Base-by-base conservation (phyloP, 2,113 vertebrate genomes). In the Crotalus viridis region DNA sequence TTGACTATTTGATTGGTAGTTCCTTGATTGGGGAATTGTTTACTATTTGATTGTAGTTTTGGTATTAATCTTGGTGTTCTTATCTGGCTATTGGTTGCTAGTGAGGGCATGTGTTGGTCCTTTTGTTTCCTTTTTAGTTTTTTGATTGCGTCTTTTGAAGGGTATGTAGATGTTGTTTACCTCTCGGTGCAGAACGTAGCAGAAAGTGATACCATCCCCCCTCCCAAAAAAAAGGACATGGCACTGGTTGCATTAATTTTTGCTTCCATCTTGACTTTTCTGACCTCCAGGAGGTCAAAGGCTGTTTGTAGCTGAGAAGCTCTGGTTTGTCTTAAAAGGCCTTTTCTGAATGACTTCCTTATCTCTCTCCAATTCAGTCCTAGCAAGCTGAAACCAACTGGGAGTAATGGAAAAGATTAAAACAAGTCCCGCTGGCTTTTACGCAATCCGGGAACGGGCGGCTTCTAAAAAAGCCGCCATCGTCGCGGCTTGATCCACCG, bases 351-450 rank as follows among this genome's bases (percentile, higher is more conserved):
- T 28, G 93, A 89, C 59, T 87, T 85, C 90, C 61, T 85, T 19
- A 3, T 90, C 90, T 28, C 61, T 91, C 85, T 91, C 90, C 95
- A 92, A 94, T 12, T 59, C 87, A 94, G 6, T 74, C 89, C 87
- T 17, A 52, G 26, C 56, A 94, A 46, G 24, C 6, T 93, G 89
- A 93, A 88, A 51, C 17, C 39, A 94, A 56, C 88, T 74, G 43
- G 92, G 17, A 87, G 56, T 6, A 92, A 13, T 92, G 90, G 19
- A 74, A 95, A 74, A 12, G 10, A 13, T 39, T 56, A 56, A 56
- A 56, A 15, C 3, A 55, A 55, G 43, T 39, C 39, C 39, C 39
- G 39, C 39, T 2, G 39, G 39, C 39, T 39, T 39, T 39, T 39
- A 39, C 39, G 2, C 39, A 39, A 39, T 39, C 39, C 39, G 39